phyloP scores from a whole-genome alignment of 2,797 vertebrate genomes.

The Sciurus vulgaris region DNA sequence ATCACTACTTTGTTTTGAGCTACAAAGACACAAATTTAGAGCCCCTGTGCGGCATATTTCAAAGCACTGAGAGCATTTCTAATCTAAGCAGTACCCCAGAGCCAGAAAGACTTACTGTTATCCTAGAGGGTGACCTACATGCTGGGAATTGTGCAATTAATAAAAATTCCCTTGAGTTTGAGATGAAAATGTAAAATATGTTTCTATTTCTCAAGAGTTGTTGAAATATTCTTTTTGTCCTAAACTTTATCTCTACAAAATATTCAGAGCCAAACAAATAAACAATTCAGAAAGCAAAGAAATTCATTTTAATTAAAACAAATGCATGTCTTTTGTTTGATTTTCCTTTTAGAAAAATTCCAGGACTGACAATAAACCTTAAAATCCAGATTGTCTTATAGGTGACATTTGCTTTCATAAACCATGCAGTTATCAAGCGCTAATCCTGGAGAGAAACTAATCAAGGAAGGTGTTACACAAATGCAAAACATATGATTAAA shows the following conservation, averaged over 20 bases:
- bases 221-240: neutral
- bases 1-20: slow-evolving; percentile 66
- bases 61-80: slow-evolving; percentile 63
- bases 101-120: slow-evolving; percentile 18
- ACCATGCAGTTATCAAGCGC: slow-evolving; percentile 88
- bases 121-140: neutral
- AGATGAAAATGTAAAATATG: slow-evolving; percentile 56
- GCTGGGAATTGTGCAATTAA: slow-evolving; percentile 62
- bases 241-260: slow-evolving; percentile 62
- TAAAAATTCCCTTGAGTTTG: slow-evolving; percentile 47
- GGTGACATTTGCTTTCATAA: slow-evolving; percentile 91
- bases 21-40: slow-evolving; percentile 64
- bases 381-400: slow-evolving; percentile 85
- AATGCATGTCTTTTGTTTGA: slow-evolving; percentile 70
- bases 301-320: slow-evolving; percentile 85
- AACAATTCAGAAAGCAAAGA: slow-evolving; percentile 69
- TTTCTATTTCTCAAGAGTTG: slow-evolving; percentile 36
- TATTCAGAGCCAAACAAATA: slow-evolving; percentile 63
- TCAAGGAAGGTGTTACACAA: slow-evolving; percentile 92
- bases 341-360: slow-evolving; percentile 78
- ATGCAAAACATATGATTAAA: slow-evolving; percentile 93
- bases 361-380: slow-evolving; percentile 82
- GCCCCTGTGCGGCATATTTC: neutral
- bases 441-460: slow-evolving; percentile 93
- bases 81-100: slow-evolving; percentile 37